phyloP scores from a whole-genome alignment of 2,797 vertebrate genomes.

The Sitta carolinensis region DNA sequence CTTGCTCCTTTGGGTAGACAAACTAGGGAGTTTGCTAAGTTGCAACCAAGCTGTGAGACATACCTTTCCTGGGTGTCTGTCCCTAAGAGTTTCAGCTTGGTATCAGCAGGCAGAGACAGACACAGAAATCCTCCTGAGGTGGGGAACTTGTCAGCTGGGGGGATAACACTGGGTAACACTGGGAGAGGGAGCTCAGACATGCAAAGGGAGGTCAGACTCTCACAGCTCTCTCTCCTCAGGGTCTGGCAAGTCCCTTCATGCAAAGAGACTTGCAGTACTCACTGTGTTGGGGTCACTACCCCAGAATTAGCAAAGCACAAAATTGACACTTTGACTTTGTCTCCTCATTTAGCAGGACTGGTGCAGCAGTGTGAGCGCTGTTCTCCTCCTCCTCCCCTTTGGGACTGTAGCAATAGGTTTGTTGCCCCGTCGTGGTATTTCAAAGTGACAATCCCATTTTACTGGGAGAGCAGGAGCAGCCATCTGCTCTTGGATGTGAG shows the following conservation, averaged over 20 bases:
- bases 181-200: fast-evolving
- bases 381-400: not conserved
- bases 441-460: not conserved
- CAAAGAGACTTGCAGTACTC: not conserved
- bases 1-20: not conserved
- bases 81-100: not conserved
- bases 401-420: not conserved
- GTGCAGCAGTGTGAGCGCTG: fast-evolving
- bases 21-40: not conserved
- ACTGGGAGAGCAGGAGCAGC: not conserved
- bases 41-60: not conserved
- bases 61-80: not conserved
- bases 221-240: not conserved
- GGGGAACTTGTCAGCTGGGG: not conserved
- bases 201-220: not conserved
- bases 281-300: not conserved
- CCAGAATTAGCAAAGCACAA: not conserved
- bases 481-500: not conserved
- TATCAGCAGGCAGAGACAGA: not conserved
- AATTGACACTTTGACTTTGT: fast-evolving
- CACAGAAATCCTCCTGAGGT: not conserved
- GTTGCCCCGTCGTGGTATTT: not conserved
- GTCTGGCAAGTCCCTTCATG: not conserved
- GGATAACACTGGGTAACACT: not conserved
- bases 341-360: not conserved